Percentiles rank a stretch among this genome's conserved stretches.
Evolutionary conservation across 2,113 vertebrate genomes (phyloP).

Genomic region (Polypterus bichir): DNA sequence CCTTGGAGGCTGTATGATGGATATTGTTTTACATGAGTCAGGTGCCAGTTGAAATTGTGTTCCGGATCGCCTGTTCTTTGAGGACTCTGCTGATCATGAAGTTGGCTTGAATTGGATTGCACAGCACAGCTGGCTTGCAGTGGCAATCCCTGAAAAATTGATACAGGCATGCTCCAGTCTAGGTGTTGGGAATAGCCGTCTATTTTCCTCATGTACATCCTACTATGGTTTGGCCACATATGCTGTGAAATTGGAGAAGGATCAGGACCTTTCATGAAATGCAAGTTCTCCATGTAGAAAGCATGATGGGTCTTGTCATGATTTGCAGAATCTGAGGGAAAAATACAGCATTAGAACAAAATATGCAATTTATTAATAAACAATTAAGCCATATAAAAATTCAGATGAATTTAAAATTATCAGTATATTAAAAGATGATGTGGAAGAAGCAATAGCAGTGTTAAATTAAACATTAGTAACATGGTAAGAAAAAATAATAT

Average conservation of each 20-base stretch:
- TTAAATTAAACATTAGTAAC: no score
- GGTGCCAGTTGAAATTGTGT: conserved; percentile 32
- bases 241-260: conserved; percentile 40
- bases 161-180: conserved; percentile 35
- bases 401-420: no score
- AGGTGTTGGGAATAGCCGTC: conserved; percentile 34
- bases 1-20: conserved; percentile 1
- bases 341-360: background rate
- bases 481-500: no score
- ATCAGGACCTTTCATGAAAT: conserved; percentile 27
- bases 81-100: conserved; percentile 37
- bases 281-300: conserved; percentile 29
- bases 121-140: conserved; percentile 33
- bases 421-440: no score
- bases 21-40: conserved; percentile 31
- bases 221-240: conserved; percentile 39
- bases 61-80: conserved; percentile 23
- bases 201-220: conserved; percentile 36
- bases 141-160: conserved; percentile 30
- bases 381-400: no score
- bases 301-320: conserved; percentile 34
- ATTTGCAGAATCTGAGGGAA: conserved; percentile 28
- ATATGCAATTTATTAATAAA: no score
- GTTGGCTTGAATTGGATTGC: conserved; percentile 28
- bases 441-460: no score